phyloP scores from a whole-genome alignment of 2,797 vertebrate genomes.

The Eremophila alpestris region DNA sequence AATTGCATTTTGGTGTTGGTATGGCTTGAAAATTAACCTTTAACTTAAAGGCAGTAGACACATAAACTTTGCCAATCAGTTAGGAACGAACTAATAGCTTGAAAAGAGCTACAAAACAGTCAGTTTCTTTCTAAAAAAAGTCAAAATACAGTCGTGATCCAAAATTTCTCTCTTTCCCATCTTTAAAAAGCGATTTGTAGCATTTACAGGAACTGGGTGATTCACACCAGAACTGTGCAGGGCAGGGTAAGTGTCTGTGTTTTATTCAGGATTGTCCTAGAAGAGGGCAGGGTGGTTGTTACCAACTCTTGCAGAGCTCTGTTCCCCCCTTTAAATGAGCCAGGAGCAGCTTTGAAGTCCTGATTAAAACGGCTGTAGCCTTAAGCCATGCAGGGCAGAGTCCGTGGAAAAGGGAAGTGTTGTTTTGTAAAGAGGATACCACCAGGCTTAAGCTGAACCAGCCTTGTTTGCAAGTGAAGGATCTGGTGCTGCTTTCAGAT shows the following conservation, averaged over 20 bases:
- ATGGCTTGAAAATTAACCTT: neutral
- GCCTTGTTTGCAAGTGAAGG: slow-evolving; percentile 80
- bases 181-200: neutral
- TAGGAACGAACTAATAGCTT: neutral
- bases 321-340: neutral
- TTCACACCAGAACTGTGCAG: neutral
- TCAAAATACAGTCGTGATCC: neutral
- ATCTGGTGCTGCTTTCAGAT: slow-evolving; percentile 79
- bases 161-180: neutral
- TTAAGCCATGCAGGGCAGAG: slow-evolving; percentile 10
- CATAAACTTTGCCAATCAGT: neutral
- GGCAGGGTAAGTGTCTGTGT: neutral
- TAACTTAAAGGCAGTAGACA: neutral
- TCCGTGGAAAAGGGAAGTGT: neutral
- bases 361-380: neutral
- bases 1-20: neutral
- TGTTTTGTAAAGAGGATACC: slow-evolving; percentile 62
- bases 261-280: neutral
- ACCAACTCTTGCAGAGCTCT: neutral
- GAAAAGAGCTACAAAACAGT: neutral
- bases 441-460: slow-evolving; percentile 62
- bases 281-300: neutral
- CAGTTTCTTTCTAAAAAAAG: neutral
- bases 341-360: neutral
- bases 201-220: neutral